Base-by-base conservation (phyloP, 2,113 vertebrate species). In the Zosterops japonicus region DNA sequence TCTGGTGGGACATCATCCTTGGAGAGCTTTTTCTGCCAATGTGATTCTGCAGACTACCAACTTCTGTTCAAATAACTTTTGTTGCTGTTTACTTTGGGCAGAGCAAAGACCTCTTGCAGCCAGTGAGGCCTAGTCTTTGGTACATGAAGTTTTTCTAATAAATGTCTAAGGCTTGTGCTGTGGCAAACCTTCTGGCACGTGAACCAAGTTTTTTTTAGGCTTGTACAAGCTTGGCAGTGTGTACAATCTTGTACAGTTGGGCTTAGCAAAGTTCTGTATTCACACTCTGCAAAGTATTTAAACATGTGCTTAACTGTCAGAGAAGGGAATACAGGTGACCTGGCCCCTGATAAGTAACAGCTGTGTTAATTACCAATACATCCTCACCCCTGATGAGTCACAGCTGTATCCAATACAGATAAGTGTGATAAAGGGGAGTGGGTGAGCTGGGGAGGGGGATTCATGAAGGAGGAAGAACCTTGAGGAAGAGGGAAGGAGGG, bases 1-100 rank as follows among this genome's bases (percentile, higher is more conserved):
- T 68, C 23, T 53, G 25, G 9, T 36, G 10, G 23, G 39, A 22
- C 2, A 0, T 19, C 21, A 46, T 5, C 23, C 35, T 35, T 70
- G 31, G 22, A 50, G 29, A 28, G 9, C 4, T 29, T 63, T 21
- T 57, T 33, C 8, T 42, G n/a, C 31, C 36, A 0, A 0, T 35
- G 31, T 36, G 29, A 31, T 56, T 71, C 18, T 70, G 49, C 46
- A 25, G 52, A 11, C 42, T 77, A 1, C 17, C 24, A 24, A 29
- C 35, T 49, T 11, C 8, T 3, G 55, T 72, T 63, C 50, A 31
- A 16, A 22, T 17, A 14, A 56, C 44, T 23, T 15, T 36, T 46
- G 7, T 47, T 91, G 67, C 49, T 70, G 18, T 77, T 94, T 71
- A 20, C 64, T 88, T 79, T 63, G 55, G 59, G 36, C 68, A 50